These are phyloP conservation scores for Clupea harengus DNA, from an alignment of 2,113 vertebrate genomes.

Conservation along the genomic window DNA sequence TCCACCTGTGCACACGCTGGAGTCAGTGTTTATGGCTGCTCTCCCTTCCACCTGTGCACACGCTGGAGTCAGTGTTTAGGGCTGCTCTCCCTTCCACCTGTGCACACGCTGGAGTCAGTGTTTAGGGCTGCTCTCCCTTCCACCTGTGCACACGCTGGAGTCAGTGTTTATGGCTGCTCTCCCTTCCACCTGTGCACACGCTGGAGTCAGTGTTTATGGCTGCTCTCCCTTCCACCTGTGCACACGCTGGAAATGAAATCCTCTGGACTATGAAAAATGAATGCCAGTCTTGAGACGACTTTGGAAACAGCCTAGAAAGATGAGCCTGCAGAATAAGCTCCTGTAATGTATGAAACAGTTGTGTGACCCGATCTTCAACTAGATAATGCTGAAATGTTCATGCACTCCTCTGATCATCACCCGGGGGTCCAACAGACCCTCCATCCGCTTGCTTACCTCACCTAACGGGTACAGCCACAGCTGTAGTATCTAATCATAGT, in stretches of 20 bases:
- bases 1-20: too few species aligned
- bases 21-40: too few species aligned
- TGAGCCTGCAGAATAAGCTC: neutral
- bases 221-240: conserved; percentile 4
- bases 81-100: neutral
- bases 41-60: too few species aligned
- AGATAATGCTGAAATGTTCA: conserved; percentile 32
- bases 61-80: too few species aligned
- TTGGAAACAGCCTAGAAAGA: conserved; percentile 4
- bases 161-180: too few species aligned
- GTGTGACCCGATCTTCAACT: conserved; percentile 26
- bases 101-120: too few species aligned
- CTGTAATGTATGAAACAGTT: neutral
- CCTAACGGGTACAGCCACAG: neutral
- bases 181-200: neutral
- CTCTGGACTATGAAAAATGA: conserved; percentile 9
- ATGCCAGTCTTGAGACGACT: neutral
- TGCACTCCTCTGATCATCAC: neutral
- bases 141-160: neutral
- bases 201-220: too few species aligned
- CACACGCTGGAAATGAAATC: neutral
- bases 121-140: neutral
- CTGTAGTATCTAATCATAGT: neutral
- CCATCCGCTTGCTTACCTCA: neutral
- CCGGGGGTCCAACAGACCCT: neutral